Conservation (phyloP, 2,888 invertebrate genomes). For the Callyntrura guangdongensis region DNA sequence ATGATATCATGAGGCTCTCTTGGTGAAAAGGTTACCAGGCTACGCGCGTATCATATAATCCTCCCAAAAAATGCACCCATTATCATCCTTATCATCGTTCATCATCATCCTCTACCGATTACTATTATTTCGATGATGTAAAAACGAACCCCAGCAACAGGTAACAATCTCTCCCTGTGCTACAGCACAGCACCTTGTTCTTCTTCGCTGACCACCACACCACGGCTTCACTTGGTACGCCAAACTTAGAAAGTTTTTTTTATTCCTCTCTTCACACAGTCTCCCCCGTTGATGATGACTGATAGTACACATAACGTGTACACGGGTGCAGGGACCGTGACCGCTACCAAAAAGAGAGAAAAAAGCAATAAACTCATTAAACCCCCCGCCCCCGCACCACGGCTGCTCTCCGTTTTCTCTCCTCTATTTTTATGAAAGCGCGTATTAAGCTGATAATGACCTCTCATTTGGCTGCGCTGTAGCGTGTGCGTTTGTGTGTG, state of each 20-base stretch:
- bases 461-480: slow-evolving; percentile 34
- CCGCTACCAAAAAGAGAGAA: neutral
- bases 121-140: neutral
- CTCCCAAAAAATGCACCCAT: no score
- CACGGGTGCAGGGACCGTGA: slow-evolving; percentile 10
- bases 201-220: no score
- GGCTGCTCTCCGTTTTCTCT: neutral
- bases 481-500: neutral
- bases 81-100: no score
- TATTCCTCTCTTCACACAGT: no score
- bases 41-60: no score
- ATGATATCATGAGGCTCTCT: neutral
- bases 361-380: slow-evolving; percentile 40
- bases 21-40: slow-evolving; percentile 23
- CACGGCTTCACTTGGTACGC: no score
- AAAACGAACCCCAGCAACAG: no score
- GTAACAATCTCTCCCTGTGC: no score
- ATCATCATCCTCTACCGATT: neutral
- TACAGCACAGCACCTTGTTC: no score
- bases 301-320: neutral
- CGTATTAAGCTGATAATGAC: slow-evolving; percentile 45
- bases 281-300: no score
- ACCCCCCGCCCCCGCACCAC: neutral
- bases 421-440: slow-evolving; percentile 15
- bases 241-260: no score